Evolutionary conservation across 2,888 invertebrate genomes (phyloP).

Genomic region (Heliconius aoede): DNA sequence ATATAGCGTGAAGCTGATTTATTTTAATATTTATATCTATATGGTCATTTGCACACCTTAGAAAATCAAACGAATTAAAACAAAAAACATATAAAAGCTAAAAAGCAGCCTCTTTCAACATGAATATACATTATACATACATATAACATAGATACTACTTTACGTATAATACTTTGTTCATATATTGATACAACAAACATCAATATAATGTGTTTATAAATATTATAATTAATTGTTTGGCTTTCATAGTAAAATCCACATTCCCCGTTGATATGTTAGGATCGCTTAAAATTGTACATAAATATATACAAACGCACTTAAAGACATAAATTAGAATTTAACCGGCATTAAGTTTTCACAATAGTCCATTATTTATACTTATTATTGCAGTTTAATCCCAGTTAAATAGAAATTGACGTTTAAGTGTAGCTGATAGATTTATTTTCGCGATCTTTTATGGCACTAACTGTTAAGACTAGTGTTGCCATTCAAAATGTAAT

Average conservation of each 20-base stretch:
- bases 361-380: not conserved
- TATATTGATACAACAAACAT: slow-evolving; percentile 24
- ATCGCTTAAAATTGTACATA: slow-evolving; percentile 2
- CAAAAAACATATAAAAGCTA: not conserved
- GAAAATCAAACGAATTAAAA: not conserved
- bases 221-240: slow-evolving; percentile 13
- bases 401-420: not conserved
- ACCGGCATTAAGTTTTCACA: not conserved
- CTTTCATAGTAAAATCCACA: slow-evolving; percentile 3
- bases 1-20: too few species aligned
- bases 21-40: not conserved
- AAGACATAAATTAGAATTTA: not conserved
- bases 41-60: not conserved
- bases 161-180: slow-evolving; percentile 15
- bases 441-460: not conserved
- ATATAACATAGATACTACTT: slow-evolving; percentile 15
- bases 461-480: slow-evolving; percentile 14
- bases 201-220: slow-evolving; percentile 3
- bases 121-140: not conserved
- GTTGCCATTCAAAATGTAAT: not conserved
- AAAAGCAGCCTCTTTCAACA: not conserved
- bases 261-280: slow-evolving; percentile 4
- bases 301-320: not conserved
- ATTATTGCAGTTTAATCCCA: not conserved
- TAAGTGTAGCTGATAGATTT: not conserved